A percentile compares a stretch with the other conserved stretches of the same genome.
phyloP scores from a whole-genome alignment of 2,113 vertebrate genomes.

The Mandrillus leucophaeus region DNA sequence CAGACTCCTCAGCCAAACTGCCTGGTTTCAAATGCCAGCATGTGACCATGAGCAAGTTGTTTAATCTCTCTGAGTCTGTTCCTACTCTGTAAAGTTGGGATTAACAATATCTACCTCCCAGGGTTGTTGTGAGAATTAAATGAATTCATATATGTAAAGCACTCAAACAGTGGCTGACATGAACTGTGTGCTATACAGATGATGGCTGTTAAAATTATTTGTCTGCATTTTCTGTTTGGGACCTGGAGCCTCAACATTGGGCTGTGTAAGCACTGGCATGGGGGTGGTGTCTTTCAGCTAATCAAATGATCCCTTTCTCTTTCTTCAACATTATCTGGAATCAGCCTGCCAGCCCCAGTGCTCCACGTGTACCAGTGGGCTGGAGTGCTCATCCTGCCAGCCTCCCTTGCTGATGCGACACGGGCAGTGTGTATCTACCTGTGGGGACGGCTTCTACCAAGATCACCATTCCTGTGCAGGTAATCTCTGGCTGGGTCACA shows the following conservation, averaged over 20 bases:
- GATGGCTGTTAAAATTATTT: background rate
- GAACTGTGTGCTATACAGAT: background rate
- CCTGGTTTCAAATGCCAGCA: background rate
- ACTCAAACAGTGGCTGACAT: background rate
- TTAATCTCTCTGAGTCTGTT: background rate
- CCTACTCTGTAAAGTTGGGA: background rate
- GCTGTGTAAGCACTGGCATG: background rate
- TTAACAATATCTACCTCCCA: background rate
- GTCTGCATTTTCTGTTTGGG: background rate
- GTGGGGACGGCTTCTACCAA: constrained; percentile 84
- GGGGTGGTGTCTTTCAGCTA: background rate
- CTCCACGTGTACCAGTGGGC: constrained; percentile 82
- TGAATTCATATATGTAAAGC: background rate
- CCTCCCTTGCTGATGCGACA: constrained; percentile 81
- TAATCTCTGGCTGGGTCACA: constrained; percentile 50
- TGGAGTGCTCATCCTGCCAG: constrained; percentile 86
- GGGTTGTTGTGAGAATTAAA: background rate
- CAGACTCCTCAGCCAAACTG: background rate
- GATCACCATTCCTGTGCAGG: constrained; percentile 85
- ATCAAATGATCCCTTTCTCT: background rate
- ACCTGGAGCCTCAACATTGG: background rate
- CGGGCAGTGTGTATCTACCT: constrained; percentile 85
- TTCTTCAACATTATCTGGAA: background rate
- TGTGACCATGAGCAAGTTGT: background rate
- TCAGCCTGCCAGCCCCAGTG: constrained; percentile 88